Evolutionary conservation across 2,797 vertebrate species (phyloP).

Genomic region (Thamnophis elegans): DNA sequence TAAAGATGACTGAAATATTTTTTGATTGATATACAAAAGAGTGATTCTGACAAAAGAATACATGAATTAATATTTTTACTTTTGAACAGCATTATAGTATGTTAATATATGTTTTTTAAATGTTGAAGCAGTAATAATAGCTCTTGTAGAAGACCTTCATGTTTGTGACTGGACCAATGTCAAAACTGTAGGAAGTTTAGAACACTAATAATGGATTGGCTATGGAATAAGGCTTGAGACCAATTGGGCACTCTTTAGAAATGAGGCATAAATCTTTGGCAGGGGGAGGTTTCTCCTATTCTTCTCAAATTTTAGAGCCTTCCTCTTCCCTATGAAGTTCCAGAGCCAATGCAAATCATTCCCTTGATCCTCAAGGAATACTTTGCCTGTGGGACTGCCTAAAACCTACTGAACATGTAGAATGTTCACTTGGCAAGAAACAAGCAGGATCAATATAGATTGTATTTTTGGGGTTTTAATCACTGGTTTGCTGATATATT

Average conservation of each 20-base stretch:
- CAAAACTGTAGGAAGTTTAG: background rate
- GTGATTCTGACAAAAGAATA: conserved; percentile 1
- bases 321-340: background rate
- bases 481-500: background rate
- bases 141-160: background rate
- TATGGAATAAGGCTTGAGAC: background rate
- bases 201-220: background rate
- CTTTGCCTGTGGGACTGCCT: background rate
- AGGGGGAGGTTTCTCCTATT: background rate
- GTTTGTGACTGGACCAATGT: background rate
- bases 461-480: background rate
- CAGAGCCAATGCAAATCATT: background rate
- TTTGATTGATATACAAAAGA: background rate
- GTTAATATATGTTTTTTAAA: background rate
- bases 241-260: no score
- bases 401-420: background rate
- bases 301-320: background rate
- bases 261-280: background rate
- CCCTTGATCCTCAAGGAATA: background rate
- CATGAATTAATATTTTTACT: background rate
- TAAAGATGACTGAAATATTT: conserved; percentile 20
- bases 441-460: background rate
- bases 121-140: background rate
- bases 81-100: background rate
- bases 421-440: background rate